Conservation (phyloP, 2,113 vertebrate genomes). For the Ptychochromis oligacanthus region DNA sequence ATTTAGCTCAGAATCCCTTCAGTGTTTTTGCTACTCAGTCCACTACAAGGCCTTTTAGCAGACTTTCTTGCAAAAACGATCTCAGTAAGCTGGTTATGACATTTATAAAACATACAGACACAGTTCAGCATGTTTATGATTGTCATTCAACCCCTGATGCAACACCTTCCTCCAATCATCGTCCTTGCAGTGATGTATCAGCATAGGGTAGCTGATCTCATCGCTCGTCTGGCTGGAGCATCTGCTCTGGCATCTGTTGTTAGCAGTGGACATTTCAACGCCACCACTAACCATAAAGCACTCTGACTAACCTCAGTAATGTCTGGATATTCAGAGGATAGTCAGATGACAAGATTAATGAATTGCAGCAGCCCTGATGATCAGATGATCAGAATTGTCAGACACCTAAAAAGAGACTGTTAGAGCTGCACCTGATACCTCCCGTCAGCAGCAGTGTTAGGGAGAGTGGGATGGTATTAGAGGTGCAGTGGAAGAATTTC, state of each 20-base stretch:
- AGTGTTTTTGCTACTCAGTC: rapidly evolving
- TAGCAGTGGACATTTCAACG: conserved; percentile 26
- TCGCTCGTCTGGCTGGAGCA: conserved; percentile 36
- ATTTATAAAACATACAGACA: neutral
- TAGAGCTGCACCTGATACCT: conserved; percentile 31
- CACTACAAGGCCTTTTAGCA: neutral
- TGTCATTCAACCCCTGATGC: neutral
- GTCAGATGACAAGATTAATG: conserved; percentile 56
- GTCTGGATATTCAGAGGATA: conserved; percentile 39
- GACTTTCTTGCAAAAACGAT: neutral
- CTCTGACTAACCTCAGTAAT: conserved; percentile 52
- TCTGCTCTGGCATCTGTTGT: conserved; percentile 68
- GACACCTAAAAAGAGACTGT: conserved; percentile 3
- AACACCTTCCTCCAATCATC: conserved; percentile 14
- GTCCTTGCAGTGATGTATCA: conserved; percentile 7
- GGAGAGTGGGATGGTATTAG: conserved; percentile 3
- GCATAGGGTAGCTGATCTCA: conserved; percentile 14
- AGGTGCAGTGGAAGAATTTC: conserved; percentile 20
- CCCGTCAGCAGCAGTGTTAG: neutral
- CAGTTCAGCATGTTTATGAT: neutral
- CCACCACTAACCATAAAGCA: conserved; percentile 38
- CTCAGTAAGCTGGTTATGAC: neutral
- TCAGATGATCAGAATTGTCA: conserved; percentile 37
- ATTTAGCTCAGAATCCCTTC: neutral
- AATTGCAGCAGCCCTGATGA: conserved; percentile 15